phyloP scores from a whole-genome alignment of 2,797 vertebrate species.

The Chaetodon trifasciatus region DNA sequence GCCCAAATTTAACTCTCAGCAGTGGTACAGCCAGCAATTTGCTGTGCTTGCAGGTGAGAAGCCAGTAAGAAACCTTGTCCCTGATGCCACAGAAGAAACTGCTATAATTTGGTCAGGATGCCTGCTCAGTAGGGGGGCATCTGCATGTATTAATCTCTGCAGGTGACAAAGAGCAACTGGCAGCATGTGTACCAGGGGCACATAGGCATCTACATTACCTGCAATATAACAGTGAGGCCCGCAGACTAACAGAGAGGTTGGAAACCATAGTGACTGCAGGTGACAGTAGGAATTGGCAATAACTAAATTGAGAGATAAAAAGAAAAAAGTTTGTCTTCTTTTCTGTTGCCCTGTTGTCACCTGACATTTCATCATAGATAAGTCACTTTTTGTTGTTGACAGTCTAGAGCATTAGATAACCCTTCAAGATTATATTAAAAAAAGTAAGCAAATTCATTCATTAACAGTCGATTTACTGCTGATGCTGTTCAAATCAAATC shows the following conservation, averaged over 20 bases:
- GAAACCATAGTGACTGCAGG: background rate
- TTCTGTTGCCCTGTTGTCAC: background rate
- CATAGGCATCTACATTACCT: background rate
- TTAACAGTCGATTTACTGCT: too few relatives aligned
- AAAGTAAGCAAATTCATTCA: too few relatives aligned
- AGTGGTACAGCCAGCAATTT: constrained; percentile 29
- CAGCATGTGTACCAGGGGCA: too few relatives aligned
- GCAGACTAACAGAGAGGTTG: background rate
- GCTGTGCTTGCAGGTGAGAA: constrained; percentile 19
- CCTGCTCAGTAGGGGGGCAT: background rate
- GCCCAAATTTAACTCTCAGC: constrained; percentile 13
- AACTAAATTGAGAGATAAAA: background rate
- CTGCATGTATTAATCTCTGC: background rate
- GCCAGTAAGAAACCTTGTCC: constrained; percentile 7
- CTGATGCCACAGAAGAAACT: background rate
- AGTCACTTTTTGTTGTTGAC: background rate
- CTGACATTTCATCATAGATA: background rate
- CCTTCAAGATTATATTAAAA: background rate
- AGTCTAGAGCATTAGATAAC: too few relatives aligned
- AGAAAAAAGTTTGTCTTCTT: background rate
- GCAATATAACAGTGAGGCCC: background rate
- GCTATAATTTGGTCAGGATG: constrained; percentile 1
- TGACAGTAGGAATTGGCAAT: background rate
- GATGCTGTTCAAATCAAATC: too few relatives aligned
- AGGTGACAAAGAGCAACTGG: background rate